Evolutionary conservation across 2,888 invertebrate species (phyloP), one percentile per base, ranked within the genome.

Genomic region (Neoscelio sp.): DNA sequence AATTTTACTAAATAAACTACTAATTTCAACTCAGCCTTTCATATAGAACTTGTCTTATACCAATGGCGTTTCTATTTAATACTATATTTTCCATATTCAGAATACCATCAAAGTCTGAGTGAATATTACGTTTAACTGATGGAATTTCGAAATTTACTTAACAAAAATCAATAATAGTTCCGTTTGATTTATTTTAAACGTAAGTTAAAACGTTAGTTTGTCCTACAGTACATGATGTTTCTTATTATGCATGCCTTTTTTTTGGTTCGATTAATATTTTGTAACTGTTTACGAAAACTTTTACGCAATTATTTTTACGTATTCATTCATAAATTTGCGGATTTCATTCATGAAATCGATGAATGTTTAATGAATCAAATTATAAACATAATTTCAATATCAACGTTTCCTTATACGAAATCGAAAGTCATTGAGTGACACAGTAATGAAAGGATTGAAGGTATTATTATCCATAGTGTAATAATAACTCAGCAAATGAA

Each of bases 401-500:
- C 18, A 48, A 52, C 26, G 28, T 71, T 71, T 62, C 71, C 54
- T 46, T 46, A 44, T 62, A 62, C 18, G 62, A 71, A 71, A 71
- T 46, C n/a, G 58, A 60, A 71, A 62, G 62, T 71, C 62, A 71
- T 71, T 62, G 35, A 54, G 54, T 46, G 35, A 71, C 54, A 50
- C 50, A 4, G 18, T 50, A 60, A 60, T 56, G 42, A 50, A 40
- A 50, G 50, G 58, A 56, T 35, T 33, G 56, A 68, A 68, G 54
- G 35, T 56, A 17, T 56, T 68, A n/a, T 38, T 12, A 23, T 23
- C 6, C 23, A 23, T 26, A 15, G 48, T 12, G 26, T n/a, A 46
- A 70, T 56, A 68, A 56, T 56, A 70, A 58, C 70, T 33, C 10
- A 35, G 20, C 30, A 50, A 12, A 58, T 33, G 50, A 38, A 70